Percentiles rank a stretch among this genome's conserved stretches.
These are phyloP conservation scores for Ovis canadensis DNA, from an alignment of 2,113 vertebrate species.

Conservation along the genomic window DNA sequence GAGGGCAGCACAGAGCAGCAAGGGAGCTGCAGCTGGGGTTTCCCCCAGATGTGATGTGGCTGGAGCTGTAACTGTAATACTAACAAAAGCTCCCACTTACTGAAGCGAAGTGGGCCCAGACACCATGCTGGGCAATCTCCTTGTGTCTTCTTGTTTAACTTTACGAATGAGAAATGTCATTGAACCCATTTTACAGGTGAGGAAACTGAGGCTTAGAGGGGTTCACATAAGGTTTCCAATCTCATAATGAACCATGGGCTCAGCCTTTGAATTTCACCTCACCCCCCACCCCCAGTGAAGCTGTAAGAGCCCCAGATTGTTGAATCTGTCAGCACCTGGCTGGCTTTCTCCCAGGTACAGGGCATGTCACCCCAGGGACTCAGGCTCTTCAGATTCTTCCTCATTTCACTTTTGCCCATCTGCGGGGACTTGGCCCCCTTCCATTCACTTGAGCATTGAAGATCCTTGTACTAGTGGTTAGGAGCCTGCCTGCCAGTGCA, in stretches of 20 bases:
- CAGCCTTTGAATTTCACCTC: neutral
- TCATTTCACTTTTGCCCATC: neutral
- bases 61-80: neutral
- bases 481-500: neutral
- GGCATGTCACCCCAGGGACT: neutral
- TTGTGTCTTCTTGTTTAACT: neutral
- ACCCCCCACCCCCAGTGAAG: too few species aligned
- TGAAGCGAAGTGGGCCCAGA: neutral
- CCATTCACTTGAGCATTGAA: neutral
- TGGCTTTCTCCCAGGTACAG: neutral
- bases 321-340: fast-evolving
- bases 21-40: neutral
- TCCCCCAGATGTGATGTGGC: neutral
- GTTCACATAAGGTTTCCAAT: neutral
- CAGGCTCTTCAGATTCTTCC: neutral
- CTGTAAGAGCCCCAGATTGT: too few species aligned
- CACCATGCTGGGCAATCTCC: neutral
- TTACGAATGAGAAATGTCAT: neutral
- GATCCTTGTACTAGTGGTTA: neutral
- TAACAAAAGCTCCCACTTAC: neutral
- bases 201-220: neutral
- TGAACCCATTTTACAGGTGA: neutral
- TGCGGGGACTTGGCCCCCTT: neutral
- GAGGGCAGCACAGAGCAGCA: neutral
- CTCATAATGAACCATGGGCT: neutral